Evolutionary conservation across 1,140 invertebrate genomes (phyloP).

Genomic region (Drosophila nannoptera): DNA sequence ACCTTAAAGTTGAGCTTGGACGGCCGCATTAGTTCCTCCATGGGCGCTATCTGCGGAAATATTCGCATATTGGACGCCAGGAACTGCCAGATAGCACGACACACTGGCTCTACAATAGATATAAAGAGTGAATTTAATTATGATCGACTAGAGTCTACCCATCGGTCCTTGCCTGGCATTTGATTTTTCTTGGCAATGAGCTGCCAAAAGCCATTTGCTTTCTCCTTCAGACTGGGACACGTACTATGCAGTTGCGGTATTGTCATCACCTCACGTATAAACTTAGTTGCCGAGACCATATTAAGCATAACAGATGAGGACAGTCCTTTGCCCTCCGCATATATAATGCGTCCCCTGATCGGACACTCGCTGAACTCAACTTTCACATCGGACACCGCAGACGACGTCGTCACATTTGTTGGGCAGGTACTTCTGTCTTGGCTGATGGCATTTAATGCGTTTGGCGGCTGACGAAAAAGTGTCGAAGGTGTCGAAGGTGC

Average conservation of each 20-base stretch:
- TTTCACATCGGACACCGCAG: neutral
- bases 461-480: neutral
- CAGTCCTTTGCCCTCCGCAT: conserved; percentile 26
- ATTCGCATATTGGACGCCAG: conserved; percentile 47
- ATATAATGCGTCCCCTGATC: conserved; percentile 23
- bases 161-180: conserved; percentile 43
- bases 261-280: conserved; percentile 63
- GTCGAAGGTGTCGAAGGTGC: no score
- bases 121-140: neutral
- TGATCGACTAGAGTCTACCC: neutral
- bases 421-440: neutral
- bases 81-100: conserved; percentile 57
- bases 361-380: conserved; percentile 10
- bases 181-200: conserved; percentile 48
- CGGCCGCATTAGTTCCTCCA: conserved; percentile 60
- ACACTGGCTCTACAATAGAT: conserved; percentile 18
- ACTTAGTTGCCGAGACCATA: conserved; percentile 27
- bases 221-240: conserved; percentile 1
- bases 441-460: neutral
- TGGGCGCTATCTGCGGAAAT: conserved; percentile 60
- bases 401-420: neutral
- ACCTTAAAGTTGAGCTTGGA: conserved; percentile 31
- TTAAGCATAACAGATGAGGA: conserved; percentile 27
- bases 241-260: conserved; percentile 59
- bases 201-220: conserved; percentile 37